These are phyloP conservation scores for Erpornis zantholeuca DNA, from an alignment of 2,113 vertebrate species.

Conservation along the genomic window DNA sequence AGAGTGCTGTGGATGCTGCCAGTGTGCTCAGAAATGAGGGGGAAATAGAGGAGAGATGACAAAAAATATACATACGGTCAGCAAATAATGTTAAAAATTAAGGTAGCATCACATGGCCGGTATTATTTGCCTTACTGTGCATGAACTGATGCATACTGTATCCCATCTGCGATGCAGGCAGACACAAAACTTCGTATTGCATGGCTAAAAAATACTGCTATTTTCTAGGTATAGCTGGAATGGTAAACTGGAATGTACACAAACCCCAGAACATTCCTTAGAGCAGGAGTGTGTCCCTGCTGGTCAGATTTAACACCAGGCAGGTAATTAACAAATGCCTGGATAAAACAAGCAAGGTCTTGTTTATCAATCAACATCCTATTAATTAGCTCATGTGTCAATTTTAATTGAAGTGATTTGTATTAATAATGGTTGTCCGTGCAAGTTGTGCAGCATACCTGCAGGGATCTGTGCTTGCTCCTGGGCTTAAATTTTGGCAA, in stretches of 20 bases:
- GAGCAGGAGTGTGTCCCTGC: neutral
- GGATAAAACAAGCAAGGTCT: neutral
- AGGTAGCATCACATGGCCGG: neutral
- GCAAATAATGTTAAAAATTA: neutral
- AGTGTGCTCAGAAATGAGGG: neutral
- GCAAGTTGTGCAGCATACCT: neutral
- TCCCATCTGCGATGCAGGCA: neutral
- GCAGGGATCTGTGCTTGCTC: neutral
- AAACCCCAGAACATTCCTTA: neutral
- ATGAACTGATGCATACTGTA: neutral
- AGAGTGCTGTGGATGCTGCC: neutral
- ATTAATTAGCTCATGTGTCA: conserved; percentile 25
- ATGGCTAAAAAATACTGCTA: neutral
- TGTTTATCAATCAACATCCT: conserved; percentile 49
- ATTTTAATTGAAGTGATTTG: conserved; percentile 48
- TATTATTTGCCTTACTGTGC: neutral
- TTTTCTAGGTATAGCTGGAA: neutral
- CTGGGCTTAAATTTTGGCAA: neutral
- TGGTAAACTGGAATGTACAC: neutral
- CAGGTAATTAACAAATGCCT: conserved; percentile 26
- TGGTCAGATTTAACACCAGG: neutral
- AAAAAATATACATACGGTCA: neutral
- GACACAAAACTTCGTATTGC: neutral
- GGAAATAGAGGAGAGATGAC: neutral
- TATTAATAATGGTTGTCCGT: neutral